Base-by-base conservation (phyloP, 2,888 invertebrate genomes). In the Branchinecta sandiegonensis region DNA sequence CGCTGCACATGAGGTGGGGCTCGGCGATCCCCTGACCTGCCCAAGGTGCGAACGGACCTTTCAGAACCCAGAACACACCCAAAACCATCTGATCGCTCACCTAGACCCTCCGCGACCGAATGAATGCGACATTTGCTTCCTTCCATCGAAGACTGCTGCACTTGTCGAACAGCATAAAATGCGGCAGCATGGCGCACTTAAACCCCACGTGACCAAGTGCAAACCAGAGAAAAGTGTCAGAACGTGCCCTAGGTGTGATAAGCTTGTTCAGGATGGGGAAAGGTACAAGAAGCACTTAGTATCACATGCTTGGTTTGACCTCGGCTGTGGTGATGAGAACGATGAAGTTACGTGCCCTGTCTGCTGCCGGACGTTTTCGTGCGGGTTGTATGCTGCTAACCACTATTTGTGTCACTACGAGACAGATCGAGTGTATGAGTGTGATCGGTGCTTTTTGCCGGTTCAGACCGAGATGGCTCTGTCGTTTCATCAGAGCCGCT, bases 101-200 rank as follows among this genome's bases (percentile, higher is more conserved):
- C 56, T 56, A n/a, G 56, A 56, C 56, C 56, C 56, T 8, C 56
- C 56, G 1, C n/a, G 56, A 56, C 56, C 56, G 17, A 56, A 17
- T 10, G 56, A 56, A 56, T 56, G 56, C 17, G 56, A 56, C 8
- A 14, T 56, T 56, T 56, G 56, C 10, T 56, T 56, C 9, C 17
- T 56, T n/a, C 56, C 56, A 8, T 56, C 56, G 56, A 56, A 56
- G 17, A 56, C 56, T 8, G 56, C 56, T 10, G 56, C 56, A 56
- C 17, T 56, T 14, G 17, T 17, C n/a, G 56, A 56, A 56, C n/a
- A 56, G 9, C 56, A 56, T 17, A 14, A n/a, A 17, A n/a, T 9
- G 17, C n/a, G 56, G 9, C 14, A 56, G 17, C 56, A 56, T 10
- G 17, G n/a, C 17, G 14, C n/a, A 10, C 14, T 14, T n/a, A 56